A percentile compares a stretch with the other conserved stretches of the same genome.
Evolutionary conservation across 2,113 vertebrate species (phyloP).

Genomic region (Alaudala cheleensis): DNA sequence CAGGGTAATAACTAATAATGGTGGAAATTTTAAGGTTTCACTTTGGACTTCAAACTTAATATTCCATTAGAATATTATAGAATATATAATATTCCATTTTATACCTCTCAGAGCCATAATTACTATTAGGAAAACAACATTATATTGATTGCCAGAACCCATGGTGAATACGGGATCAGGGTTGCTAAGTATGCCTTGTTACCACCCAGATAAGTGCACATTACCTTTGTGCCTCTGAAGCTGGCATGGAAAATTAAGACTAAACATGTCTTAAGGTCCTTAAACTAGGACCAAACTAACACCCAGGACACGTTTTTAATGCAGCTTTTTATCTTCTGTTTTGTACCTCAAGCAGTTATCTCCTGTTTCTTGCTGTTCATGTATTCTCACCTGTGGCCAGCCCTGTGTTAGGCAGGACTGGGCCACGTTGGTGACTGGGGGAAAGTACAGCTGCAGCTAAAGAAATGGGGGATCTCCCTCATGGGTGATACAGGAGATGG

Average conservation of each 20-base stretch:
- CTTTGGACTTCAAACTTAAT: background rate
- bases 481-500: background rate
- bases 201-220: background rate
- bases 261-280: background rate
- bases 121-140: background rate
- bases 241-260: background rate
- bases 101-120: background rate
- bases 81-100: background rate
- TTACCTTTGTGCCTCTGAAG: background rate
- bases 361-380: background rate
- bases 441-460: background rate
- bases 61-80: background rate
- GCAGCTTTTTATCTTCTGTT: background rate
- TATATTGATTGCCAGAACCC: background rate
- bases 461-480: background rate
- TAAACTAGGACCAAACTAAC: background rate
- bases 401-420: background rate
- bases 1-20: background rate
- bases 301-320: background rate
- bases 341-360: background rate
- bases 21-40: background rate
- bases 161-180: fast-evolving
- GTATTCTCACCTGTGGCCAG: background rate
- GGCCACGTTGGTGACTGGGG: fast-evolving
- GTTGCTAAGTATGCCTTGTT: background rate